Conservation (phyloP, 2,797 vertebrate genomes). For the Pelobates cultripes region DNA sequence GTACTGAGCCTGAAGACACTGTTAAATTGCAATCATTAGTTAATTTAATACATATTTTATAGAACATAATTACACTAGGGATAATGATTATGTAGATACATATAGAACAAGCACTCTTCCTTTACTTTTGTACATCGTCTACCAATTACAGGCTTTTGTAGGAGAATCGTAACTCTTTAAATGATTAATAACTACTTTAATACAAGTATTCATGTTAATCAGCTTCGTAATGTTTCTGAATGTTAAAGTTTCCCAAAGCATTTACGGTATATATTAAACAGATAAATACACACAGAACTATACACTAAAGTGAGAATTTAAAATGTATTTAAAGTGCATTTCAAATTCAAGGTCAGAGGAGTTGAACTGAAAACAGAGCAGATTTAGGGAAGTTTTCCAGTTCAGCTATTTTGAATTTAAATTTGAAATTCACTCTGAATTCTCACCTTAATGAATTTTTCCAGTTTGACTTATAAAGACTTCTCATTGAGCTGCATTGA, state of each 20-base stretch:
- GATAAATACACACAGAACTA: background rate
- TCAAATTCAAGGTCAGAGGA: no score
- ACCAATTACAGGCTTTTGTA: conserved; percentile 42
- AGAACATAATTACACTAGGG: conserved; percentile 44
- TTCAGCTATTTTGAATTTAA: no score
- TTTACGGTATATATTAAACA: background rate
- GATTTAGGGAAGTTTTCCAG: no score
- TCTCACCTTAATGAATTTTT: no score
- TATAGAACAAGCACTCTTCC: conserved; percentile 29
- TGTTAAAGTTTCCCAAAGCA: background rate
- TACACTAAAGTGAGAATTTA: no score
- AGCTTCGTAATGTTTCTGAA: background rate
- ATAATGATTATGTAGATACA: conserved; percentile 30
- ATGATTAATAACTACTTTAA: conserved; percentile 28
- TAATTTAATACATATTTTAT: conserved; percentile 52
- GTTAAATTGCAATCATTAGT: conserved; percentile 41
- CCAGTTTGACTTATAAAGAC: no score
- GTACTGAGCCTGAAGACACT: conserved; percentile 42
- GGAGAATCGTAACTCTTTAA: conserved; percentile 24
- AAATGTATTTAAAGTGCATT: no score
- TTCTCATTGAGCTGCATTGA: no score
- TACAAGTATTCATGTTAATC: background rate
- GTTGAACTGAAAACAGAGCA: no score
- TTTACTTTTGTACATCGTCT: conserved; percentile 29
- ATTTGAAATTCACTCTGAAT: no score